phyloP scores from a whole-genome alignment of 2,113 vertebrate genomes.

The Microtus ochrogaster region DNA sequence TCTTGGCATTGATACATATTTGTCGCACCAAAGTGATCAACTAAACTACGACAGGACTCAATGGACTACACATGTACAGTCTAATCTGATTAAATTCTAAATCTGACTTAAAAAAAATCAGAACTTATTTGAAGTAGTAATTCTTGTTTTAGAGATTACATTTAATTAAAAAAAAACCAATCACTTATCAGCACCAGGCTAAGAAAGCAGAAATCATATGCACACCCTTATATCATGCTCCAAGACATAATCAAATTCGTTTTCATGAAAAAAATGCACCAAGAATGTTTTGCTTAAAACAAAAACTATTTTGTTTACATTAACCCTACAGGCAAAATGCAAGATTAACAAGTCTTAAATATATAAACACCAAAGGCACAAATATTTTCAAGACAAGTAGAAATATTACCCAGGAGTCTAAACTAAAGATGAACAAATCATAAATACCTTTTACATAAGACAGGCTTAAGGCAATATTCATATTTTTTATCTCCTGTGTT shows the following conservation, averaged over 20 bases:
- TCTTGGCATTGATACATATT: slow-evolving; percentile 24
- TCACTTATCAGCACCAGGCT: slow-evolving; percentile 35
- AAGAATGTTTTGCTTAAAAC: slow-evolving; percentile 10
- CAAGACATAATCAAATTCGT: slow-evolving; percentile 5
- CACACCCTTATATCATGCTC: background rate
- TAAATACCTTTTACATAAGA: slow-evolving; percentile 47
- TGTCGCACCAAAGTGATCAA: slow-evolving; percentile 49
- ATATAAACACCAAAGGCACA: background rate
- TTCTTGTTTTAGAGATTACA: background rate
- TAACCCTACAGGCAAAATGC: slow-evolving; percentile 47
- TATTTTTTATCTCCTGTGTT: background rate
- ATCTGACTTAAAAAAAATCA: background rate
- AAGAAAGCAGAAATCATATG: slow-evolving; percentile 54
- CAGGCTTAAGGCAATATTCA: slow-evolving; percentile 26
- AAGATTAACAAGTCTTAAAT: slow-evolving; percentile 6
- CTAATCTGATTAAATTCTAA: slow-evolving; percentile 12
- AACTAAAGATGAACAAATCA: slow-evolving; percentile 34
- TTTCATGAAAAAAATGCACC: slow-evolving; percentile 20
- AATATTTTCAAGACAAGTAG: slow-evolving; percentile 41
- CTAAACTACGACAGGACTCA: slow-evolving; percentile 20
- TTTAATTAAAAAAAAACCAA: background rate
- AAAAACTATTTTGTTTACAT: slow-evolving; percentile 21
- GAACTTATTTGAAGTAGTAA: slow-evolving; percentile 47
- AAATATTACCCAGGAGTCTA: slow-evolving; percentile 47
- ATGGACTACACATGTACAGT: background rate